phyloP scores from a whole-genome alignment of 2,113 vertebrate genomes.

The Chionodraco myersi region DNA sequence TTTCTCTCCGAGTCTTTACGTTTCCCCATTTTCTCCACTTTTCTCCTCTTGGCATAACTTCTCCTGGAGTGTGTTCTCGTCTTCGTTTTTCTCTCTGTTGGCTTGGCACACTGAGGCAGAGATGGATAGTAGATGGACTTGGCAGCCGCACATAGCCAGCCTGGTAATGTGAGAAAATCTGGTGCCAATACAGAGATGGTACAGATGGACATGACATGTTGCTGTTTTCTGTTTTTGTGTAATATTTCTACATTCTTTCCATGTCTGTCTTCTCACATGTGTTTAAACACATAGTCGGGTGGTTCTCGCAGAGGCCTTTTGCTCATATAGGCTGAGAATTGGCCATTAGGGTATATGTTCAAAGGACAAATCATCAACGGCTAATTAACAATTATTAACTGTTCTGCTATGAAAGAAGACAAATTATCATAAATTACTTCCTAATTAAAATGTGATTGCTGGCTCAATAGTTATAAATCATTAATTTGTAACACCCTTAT shows the following conservation, averaged over 20 bases:
- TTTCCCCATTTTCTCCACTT: slow-evolving; percentile 48
- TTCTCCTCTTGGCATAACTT: slow-evolving; percentile 66
- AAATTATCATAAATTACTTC: slow-evolving; percentile 86
- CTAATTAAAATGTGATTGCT: slow-evolving; percentile 86
- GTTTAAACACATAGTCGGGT: slow-evolving; percentile 70
- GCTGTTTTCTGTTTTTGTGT: slow-evolving; percentile 77
- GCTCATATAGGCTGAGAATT: slow-evolving; percentile 66
- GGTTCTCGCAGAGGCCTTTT: slow-evolving; percentile 58
- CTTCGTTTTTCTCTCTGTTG: slow-evolving; percentile 61
- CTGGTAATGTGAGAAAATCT: slow-evolving; percentile 76
- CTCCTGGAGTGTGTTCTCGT: slow-evolving; percentile 63
- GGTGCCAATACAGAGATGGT: slow-evolving; percentile 76
- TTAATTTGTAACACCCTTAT: slow-evolving; percentile 84
- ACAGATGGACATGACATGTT: slow-evolving; percentile 81
- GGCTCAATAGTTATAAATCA: slow-evolving; percentile 85
- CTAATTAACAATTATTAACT: slow-evolving; percentile 86
- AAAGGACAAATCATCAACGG: slow-evolving; percentile 81
- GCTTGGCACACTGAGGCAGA: slow-evolving; percentile 69
- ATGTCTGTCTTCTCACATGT: slow-evolving; percentile 67
- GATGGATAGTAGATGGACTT: slow-evolving; percentile 78
- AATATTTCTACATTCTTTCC: slow-evolving; percentile 76
- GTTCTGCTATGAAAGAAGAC: slow-evolving; percentile 81
- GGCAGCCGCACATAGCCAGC: slow-evolving; percentile 72
- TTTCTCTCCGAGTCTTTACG: slow-evolving; percentile 30
- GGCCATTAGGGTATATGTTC: slow-evolving; percentile 78